phyloP scores from a whole-genome alignment of 2,888 invertebrate genomes.

The Scaptomyza flava region DNA sequence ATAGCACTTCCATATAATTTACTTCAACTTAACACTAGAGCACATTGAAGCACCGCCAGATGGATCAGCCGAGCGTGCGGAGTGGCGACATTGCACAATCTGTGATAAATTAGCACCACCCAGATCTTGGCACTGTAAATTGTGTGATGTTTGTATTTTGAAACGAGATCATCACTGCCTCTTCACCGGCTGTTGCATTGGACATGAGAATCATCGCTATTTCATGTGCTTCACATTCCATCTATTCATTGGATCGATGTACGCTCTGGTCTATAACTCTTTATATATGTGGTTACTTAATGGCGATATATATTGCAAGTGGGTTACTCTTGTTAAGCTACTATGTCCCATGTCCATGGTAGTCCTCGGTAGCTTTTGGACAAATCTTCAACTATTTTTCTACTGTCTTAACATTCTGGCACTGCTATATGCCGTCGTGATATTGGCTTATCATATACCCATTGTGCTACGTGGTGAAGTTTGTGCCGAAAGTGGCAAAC shows the following conservation, averaged over 20 bases:
- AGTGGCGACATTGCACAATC: slow-evolving; percentile 90
- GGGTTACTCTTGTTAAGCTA: slow-evolving; percentile 87
- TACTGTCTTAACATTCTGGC: slow-evolving; percentile 90
- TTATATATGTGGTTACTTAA: slow-evolving; percentile 86
- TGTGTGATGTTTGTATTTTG: slow-evolving; percentile 91
- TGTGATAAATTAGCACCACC: slow-evolving; percentile 92
- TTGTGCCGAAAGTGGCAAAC: slow-evolving; percentile 82
- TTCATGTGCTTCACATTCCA: slow-evolving; percentile 92
- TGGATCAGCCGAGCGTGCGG: slow-evolving; percentile 7
- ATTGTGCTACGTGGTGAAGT: slow-evolving; percentile 91
- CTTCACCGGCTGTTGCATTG: slow-evolving; percentile 94
- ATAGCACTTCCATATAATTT: neutral
- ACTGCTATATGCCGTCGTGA: slow-evolving; percentile 88
- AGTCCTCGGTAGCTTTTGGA: slow-evolving; percentile 87
- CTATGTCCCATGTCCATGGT: slow-evolving; percentile 90
- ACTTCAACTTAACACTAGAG: slow-evolving; percentile 3
- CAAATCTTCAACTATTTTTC: slow-evolving; percentile 89
- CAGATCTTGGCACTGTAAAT: slow-evolving; percentile 95
- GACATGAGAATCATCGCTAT: slow-evolving; percentile 93
- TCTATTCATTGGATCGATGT: slow-evolving; percentile 89
- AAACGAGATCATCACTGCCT: slow-evolving; percentile 96
- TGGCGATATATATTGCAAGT: slow-evolving; percentile 77
- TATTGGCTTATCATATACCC: slow-evolving; percentile 89
- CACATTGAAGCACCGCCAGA: slow-evolving; percentile 18
- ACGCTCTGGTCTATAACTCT: slow-evolving; percentile 90